Percentiles rank a stretch among this genome's conserved stretches.
Conservation (phyloP, 2,888 invertebrate species). For the Drosophila austrosaltans region DNA sequence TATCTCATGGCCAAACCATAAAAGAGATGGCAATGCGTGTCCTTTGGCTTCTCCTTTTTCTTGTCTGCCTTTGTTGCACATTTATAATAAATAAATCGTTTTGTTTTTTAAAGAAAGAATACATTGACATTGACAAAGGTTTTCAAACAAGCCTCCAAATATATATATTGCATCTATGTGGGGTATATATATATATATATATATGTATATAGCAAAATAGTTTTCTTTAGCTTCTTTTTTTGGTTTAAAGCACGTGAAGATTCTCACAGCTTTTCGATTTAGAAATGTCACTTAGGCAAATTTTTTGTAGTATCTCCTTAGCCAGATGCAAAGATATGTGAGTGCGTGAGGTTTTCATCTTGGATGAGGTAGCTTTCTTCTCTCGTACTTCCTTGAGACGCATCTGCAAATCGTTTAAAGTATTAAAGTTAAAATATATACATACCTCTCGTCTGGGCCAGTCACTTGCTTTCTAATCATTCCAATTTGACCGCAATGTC, state of each 20-base stretch:
- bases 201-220: slow-evolving; percentile 24
- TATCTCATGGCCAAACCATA: slow-evolving; percentile 58
- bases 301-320: slow-evolving; percentile 92
- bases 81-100: slow-evolving; percentile 83
- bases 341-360: slow-evolving; percentile 91
- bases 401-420: slow-evolving; percentile 84
- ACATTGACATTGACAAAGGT: slow-evolving; percentile 15
- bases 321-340: slow-evolving; percentile 92
- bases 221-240: slow-evolving; percentile 31
- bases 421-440: background rate
- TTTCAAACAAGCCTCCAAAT: slow-evolving; percentile 52
- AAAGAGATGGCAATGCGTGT: slow-evolving; percentile 5
- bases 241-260: slow-evolving; percentile 89
- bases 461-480: background rate
- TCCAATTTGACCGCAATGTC: slow-evolving; percentile 44
- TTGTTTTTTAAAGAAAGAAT: slow-evolving; percentile 1
- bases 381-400: slow-evolving; percentile 90
- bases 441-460: background rate
- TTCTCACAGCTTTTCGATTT: slow-evolving; percentile 95
- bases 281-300: slow-evolving; percentile 92
- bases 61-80: slow-evolving; percentile 3
- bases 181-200: slow-evolving; percentile 24
- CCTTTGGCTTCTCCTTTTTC: background rate
- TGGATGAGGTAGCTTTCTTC: slow-evolving; percentile 88
- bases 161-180: slow-evolving; percentile 17